Evolutionary conservation across 2,113 vertebrate genomes (phyloP), one percentile per base, ranked within the genome.

Genomic region (Aspiorhynchus laticeps): DNA sequence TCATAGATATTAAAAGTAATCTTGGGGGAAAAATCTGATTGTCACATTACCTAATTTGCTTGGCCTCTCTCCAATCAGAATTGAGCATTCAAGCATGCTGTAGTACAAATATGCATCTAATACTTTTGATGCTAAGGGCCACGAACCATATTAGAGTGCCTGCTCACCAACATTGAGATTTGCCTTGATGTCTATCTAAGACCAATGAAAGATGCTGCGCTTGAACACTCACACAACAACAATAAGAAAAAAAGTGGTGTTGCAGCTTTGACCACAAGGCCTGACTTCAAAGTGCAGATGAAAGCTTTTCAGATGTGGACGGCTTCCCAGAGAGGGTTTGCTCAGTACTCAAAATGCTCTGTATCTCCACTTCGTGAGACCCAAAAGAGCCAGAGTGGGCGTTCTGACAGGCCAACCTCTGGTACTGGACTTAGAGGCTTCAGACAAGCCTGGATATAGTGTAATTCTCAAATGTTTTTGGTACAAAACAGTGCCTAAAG

Each of bases 201-300:
- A 63, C 75, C 77, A 46, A 21, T 84, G 24, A 82, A 41, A 87
- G 56, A 48, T 24, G 14, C 61, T 78, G 28, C 51, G 28, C 63
- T 85, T 31, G 53, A 80, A 69, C 36, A 56, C 41, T 43, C 28
- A 41, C n/a, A 56, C 31, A 71, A 63, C 43, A 84, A 78, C 36
- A 56, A 63, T 8, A 85, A 36, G 69, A 74, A 48, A 80, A 65
- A 63, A 80, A 17, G 76, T 77, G 43, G 14, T 24, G 28, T 28
- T 51, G 36, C 24, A 67, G 71, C 31, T 78, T 71, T 61, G 46
- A 61, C 65, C 63, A 85, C 36, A 41, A 76, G 73, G 6, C 43
- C 36, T 75, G 48, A 84, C 67, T 74, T 84, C 69, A 75, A 84
- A 73, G 75, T 85, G 76, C 14, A 80, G 82, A 88, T 74, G 48